Percentiles rank a stretch among this genome's conserved stretches.
Conservation (phyloP, 2,113 vertebrate genomes). For the Etia nguti region DNA sequence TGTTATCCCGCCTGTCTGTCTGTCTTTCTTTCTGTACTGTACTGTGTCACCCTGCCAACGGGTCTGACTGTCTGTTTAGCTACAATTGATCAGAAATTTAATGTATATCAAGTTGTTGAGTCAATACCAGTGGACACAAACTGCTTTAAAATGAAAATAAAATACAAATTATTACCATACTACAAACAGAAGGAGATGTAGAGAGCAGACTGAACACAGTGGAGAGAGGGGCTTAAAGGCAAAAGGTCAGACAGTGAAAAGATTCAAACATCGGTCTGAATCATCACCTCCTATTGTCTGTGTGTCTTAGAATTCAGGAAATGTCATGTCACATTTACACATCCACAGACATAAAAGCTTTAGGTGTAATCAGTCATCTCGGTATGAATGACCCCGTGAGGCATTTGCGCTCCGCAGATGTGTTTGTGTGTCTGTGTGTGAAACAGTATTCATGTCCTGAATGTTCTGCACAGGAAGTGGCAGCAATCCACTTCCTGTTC, state of each 20-base stretch:
- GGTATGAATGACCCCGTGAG: background rate
- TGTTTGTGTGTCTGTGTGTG: background rate
- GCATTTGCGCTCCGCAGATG: background rate
- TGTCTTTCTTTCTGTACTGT: background rate
- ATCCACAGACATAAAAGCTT: conserved; percentile 37
- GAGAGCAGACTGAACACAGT: background rate
- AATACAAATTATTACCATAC: too few relatives aligned
- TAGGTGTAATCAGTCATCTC: conserved; percentile 35
- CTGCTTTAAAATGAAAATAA: background rate
- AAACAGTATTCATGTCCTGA: conserved; percentile 9
- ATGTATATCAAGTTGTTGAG: background rate
- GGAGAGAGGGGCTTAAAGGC: background rate
- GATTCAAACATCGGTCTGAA: background rate
- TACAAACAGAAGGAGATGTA: background rate
- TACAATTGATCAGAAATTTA: background rate
- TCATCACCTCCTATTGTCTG: conserved; percentile 34
- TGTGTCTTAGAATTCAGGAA: conserved; percentile 26
- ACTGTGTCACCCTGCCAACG: background rate
- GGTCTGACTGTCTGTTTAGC: background rate
- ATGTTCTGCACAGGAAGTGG: conserved; percentile 88
- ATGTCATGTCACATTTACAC: conserved; percentile 39
- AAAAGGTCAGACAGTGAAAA: conserved; percentile 20
- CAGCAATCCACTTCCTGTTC: conserved; percentile 88
- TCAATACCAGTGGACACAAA: background rate
- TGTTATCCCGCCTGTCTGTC: conserved; percentile 16